These are phyloP conservation scores for Allophyes oxyacanthae DNA, from an alignment of 2,888 invertebrate genomes.

Conservation along the genomic window DNA sequence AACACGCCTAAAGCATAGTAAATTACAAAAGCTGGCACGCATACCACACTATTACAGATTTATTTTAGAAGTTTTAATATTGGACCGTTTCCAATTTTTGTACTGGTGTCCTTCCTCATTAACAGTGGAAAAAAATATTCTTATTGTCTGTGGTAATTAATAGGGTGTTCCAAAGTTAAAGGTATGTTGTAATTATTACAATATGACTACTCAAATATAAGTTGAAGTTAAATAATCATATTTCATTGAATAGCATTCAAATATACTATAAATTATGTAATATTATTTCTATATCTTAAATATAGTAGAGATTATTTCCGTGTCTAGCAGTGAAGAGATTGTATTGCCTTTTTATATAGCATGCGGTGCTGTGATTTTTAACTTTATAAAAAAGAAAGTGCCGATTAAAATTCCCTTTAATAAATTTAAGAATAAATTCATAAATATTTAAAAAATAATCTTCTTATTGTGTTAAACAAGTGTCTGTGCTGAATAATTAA, in stretches of 20 bases:
- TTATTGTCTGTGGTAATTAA: conserved; percentile 50
- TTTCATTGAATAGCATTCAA: conserved; percentile 7
- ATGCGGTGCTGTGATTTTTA: too few relatives aligned
- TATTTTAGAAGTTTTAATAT: conserved; percentile 85
- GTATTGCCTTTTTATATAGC: too few relatives aligned
- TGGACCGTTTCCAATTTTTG: conserved; percentile 84
- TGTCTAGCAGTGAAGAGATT: conserved; percentile 2
- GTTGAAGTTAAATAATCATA: conserved; percentile 1
- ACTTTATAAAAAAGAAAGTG: too few relatives aligned
- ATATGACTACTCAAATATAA: conserved; percentile 1
- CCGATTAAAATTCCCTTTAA: too few relatives aligned
- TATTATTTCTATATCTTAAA: conserved; percentile 10
- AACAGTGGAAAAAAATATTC: conserved; percentile 59
- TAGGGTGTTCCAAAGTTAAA: conserved; percentile 27
- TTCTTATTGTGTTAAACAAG: background rate
- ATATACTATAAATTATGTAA: conserved; percentile 30
- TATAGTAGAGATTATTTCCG: conserved; percentile 4
- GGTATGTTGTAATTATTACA: conserved; percentile 46
- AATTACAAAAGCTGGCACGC: conserved; percentile 76
- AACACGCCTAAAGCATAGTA: conserved; percentile 60
- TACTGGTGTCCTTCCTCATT: conserved; percentile 74
- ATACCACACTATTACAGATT: conserved; percentile 75
- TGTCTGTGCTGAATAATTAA: background rate
- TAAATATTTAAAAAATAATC: too few relatives aligned
- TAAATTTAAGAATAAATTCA: too few relatives aligned